Percentiles rank a stretch among this genome's conserved stretches.
Conservation (phyloP, 1,140 invertebrate species). For the Caenorhabditis latens region DNA sequence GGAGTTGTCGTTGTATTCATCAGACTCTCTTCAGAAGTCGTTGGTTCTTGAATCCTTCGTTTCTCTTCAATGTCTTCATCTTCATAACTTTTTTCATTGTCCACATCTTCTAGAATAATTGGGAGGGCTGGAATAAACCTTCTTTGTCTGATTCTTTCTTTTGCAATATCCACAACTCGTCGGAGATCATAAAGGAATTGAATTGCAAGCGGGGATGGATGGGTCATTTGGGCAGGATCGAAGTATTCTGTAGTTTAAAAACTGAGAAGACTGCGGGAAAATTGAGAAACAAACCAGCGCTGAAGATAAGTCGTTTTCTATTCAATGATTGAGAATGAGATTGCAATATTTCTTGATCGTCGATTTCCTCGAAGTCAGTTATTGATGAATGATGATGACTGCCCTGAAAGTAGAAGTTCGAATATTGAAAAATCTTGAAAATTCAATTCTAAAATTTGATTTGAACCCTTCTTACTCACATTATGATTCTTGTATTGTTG, state of each 20-base stretch:
- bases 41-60: neutral
- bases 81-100: neutral
- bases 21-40: slow-evolving; percentile 3
- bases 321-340: neutral
- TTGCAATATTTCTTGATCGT: slow-evolving; percentile 5
- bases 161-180: slow-evolving; percentile 54
- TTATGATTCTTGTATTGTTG: slow-evolving; percentile 49
- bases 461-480: neutral
- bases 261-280: too few relatives aligned
- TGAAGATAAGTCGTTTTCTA: slow-evolving; percentile 48
- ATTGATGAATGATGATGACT: neutral
- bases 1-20: neutral
- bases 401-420: neutral
- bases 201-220: slow-evolving; percentile 42
- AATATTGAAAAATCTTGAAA: too few relatives aligned
- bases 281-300: neutral
- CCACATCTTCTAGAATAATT: slow-evolving; percentile 14
- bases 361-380: slow-evolving; percentile 23
- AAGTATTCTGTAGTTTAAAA: slow-evolving; percentile 19
- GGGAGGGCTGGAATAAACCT: slow-evolving; percentile 56
- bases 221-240: slow-evolving; percentile 20
- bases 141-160: slow-evolving; percentile 48
- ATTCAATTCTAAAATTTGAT: neutral
- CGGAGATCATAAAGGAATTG: slow-evolving; percentile 54
- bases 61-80: neutral